Evolutionary conservation across 2,888 invertebrate species (phyloP).

Genomic region (Microctonus hyperodae): DNA sequence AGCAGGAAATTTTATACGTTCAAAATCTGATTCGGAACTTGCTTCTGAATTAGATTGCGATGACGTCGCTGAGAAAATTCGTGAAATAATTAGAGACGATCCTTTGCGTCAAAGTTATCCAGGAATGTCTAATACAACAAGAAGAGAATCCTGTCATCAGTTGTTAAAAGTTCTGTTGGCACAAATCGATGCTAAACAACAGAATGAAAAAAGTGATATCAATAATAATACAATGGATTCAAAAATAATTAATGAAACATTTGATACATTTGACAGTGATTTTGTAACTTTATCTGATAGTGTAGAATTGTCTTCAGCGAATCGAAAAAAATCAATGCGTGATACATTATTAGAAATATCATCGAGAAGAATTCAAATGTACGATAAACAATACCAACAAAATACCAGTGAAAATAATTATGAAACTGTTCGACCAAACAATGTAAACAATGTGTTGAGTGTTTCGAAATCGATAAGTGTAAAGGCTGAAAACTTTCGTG

Average conservation of each 20-base stretch:
- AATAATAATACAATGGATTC: neutral
- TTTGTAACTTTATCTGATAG: neutral
- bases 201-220: no score
- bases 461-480: neutral
- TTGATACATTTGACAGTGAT: neutral
- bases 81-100: conserved; percentile 6
- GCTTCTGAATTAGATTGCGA: neutral
- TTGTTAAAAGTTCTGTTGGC: conserved; percentile 16
- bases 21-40: conserved; percentile 19
- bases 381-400: neutral
- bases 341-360: conserved; percentile 18
- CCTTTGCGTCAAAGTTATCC: conserved; percentile 22
- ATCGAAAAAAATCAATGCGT: neutral
- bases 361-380: neutral
- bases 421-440: neutral
- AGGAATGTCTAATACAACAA: conserved; percentile 13
- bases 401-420: neutral
- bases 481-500: neutral
- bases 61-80: neutral
- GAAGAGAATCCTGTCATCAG: conserved; percentile 20
- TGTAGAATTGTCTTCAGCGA: neutral
- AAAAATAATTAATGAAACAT: neutral
- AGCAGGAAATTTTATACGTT: neutral
- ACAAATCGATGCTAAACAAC: neutral
- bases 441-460: neutral